Percentiles rank a stretch among this genome's conserved stretches.
Conservation (phyloP, 2,888 invertebrate genomes). For the Argyra leucocephala region DNA sequence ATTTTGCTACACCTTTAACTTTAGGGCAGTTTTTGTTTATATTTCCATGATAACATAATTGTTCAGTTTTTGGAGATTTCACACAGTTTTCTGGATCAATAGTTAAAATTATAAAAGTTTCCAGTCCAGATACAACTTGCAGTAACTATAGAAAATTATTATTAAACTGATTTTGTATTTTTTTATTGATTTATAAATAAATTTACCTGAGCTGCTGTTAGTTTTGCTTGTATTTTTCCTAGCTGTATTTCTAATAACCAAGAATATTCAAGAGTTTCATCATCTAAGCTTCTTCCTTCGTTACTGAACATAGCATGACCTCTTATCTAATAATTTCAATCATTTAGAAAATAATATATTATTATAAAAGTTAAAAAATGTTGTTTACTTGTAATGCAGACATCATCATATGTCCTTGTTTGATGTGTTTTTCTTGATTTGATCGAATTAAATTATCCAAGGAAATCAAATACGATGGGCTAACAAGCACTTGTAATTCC, state of each 20-base stretch:
- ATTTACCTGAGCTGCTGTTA: slow-evolving; percentile 69
- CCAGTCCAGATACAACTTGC: slow-evolving; percentile 69
- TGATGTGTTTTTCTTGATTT: slow-evolving; percentile 60
- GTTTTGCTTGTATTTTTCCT: slow-evolving; percentile 83
- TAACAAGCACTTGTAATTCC: slow-evolving; percentile 76
- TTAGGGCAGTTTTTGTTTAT: slow-evolving; percentile 60
- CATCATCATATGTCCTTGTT: slow-evolving; percentile 75
- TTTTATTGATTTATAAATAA: not conserved
- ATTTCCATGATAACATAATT: slow-evolving; percentile 70
- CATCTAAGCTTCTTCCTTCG: slow-evolving; percentile 76
- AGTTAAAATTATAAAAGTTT: slow-evolving; percentile 76
- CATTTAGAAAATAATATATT: not conserved
- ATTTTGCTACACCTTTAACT: slow-evolving; percentile 59
- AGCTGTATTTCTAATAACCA: slow-evolving; percentile 94
- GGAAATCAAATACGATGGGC: slow-evolving; percentile 76
- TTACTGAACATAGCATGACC: slow-evolving; percentile 97
- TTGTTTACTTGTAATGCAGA: slow-evolving; percentile 65
- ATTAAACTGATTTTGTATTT: not conserved
- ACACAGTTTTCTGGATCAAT: slow-evolving; percentile 85
- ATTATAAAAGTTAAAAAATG: not conserved
- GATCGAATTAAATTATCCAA: slow-evolving; percentile 63
- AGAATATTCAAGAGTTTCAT: slow-evolving; percentile 93
- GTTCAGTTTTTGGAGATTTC: slow-evolving; percentile 67
- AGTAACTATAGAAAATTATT: slow-evolving; percentile 50
- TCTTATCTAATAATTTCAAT: slow-evolving; percentile 58